Percentiles rank a stretch among this genome's conserved stretches.
Evolutionary conservation across 2,888 invertebrate species (phyloP).

Genomic region (Silvanus unidentatus): DNA sequence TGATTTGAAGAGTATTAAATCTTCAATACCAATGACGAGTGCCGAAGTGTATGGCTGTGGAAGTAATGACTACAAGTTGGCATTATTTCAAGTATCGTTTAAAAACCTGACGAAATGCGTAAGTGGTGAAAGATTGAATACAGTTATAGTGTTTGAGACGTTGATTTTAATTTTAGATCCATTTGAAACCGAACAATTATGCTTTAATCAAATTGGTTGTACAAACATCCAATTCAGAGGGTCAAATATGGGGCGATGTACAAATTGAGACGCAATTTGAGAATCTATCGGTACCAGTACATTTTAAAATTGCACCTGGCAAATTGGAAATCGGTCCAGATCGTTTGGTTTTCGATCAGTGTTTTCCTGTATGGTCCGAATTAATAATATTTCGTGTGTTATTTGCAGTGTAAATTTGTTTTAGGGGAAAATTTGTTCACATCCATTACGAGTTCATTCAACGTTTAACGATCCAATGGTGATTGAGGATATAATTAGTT

Average conservation of each 20-base stretch:
- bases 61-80: constrained; percentile 43
- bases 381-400: not conserved
- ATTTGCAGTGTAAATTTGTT: constrained; percentile 1
- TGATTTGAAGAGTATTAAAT: constrained; percentile 54
- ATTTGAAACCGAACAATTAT: constrained; percentile 52
- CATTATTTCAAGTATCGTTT: constrained; percentile 41
- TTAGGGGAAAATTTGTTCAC: constrained; percentile 71
- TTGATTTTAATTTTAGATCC: constrained; percentile 1
- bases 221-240: constrained; percentile 62
- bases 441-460: constrained; percentile 73
- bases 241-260: constrained; percentile 61
- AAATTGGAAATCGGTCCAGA: constrained; percentile 63
- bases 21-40: constrained; percentile 54
- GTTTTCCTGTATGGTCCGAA: constrained; percentile 68
- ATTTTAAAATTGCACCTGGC: constrained; percentile 69
- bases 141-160: no score
- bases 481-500: constrained; percentile 60
- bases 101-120: constrained; percentile 39
- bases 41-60: constrained; percentile 60
- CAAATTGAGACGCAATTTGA: constrained; percentile 69
- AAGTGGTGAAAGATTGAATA: no score
- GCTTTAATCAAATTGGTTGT: constrained; percentile 68
- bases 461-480: constrained; percentile 76
- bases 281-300: constrained; percentile 63
- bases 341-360: constrained; percentile 65